Evolutionary conservation across 2,113 vertebrate species (phyloP), one percentile per base, ranked within the genome.

Genomic region (Acrocephalus kingi): DNA sequence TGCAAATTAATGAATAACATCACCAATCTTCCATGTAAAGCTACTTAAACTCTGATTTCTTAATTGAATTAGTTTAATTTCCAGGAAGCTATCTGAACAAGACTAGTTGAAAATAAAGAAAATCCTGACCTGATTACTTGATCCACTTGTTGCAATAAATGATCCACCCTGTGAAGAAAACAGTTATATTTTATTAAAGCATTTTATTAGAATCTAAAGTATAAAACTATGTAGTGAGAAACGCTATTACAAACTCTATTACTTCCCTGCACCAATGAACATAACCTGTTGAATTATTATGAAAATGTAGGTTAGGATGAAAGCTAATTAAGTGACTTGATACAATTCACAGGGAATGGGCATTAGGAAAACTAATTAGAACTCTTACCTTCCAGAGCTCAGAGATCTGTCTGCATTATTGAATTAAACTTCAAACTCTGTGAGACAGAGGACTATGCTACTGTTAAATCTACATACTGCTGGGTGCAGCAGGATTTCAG

Each of bases 111-210:
- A 90, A 91, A 55, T 20, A 62, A 68, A 81, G 46, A 78, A 93
- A 95, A 76, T 56, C 23, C 94, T 92, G 68, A 97, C 97, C 95
- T 96, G 94, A 46, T 54, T 68, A 62, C 24, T 92, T 73, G 94
- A 93, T 95, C 84, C 93, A 66, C 68, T 4, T 0, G 93, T 77
- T 67, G 93, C 91, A 49, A 96, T 31, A 83, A 95, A 96, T 68
- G 96, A 95, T 93, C 88, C 97, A 55, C 81, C 93, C 97, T 97
- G 61, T 91, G 68, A 90, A 93, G 48, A 92, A 94, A 84, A 2
- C 8, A 87, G 51, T 72, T 51, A 25, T 52, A 37, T 84, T 77
- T 95, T 74, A 76, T 25, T 33, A 41, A 68, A 37, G 9, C 12
- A 43, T 63, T 95, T 84, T 25, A 52, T 76, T 72, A 74, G 31